These are phyloP conservation scores for Hapalemur alaotrensis DNA, from an alignment of 2,797 vertebrate genomes.

Conservation along the genomic window DNA sequence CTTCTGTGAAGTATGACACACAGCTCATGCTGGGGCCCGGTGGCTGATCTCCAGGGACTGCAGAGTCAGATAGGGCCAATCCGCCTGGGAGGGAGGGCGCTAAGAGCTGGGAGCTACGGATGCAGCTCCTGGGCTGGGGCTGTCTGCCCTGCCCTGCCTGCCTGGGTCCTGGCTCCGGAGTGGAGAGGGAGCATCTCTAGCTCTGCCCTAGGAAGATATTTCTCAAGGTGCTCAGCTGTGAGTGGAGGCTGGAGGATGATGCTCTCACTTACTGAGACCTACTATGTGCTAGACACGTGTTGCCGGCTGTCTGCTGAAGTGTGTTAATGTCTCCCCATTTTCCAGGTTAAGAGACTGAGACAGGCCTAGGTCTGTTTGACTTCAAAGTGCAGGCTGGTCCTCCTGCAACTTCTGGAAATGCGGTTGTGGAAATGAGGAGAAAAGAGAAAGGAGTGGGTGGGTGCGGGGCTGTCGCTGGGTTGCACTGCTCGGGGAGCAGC, in stretches of 20 bases:
- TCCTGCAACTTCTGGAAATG: background rate
- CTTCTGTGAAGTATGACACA: background rate
- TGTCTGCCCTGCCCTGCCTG: background rate
- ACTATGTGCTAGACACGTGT: background rate
- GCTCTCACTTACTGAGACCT: background rate
- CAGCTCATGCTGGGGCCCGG: background rate
- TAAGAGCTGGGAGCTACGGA: background rate
- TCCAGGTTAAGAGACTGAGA: background rate
- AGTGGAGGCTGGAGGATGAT: background rate
- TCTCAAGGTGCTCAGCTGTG: background rate
- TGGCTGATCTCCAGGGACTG: background rate
- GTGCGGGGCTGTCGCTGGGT: background rate
- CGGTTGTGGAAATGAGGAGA: background rate
- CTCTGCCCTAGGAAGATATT: background rate
- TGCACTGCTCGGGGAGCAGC: background rate
- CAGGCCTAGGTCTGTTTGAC: background rate
- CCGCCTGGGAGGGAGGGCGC: background rate
- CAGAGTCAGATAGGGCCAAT: background rate
- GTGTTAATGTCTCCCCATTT: background rate
- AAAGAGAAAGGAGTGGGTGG: background rate
- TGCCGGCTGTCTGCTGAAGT: background rate
- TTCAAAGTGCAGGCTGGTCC: background rate
- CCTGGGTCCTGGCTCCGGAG: background rate
- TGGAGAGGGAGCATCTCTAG: background rate
- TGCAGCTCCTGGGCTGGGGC: background rate